Evolutionary conservation across 1,140 invertebrate genomes (phyloP).

Genomic region (Pseudomyrmex flavicornis): DNA sequence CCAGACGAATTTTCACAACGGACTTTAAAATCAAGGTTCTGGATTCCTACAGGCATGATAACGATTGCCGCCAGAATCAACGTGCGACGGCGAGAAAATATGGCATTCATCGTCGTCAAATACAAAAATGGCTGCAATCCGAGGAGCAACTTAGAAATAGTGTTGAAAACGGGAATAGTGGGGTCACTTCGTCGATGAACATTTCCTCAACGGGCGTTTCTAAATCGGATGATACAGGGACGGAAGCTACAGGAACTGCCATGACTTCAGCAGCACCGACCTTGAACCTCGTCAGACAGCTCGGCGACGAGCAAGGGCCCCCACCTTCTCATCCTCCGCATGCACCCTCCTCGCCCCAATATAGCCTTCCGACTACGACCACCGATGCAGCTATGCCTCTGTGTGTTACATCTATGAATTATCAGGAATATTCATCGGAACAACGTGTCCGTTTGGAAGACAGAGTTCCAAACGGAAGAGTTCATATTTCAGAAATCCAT

Average conservation of each 20-base stretch:
- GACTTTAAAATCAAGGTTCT: constrained; percentile 94
- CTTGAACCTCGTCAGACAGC: constrained; percentile 86
- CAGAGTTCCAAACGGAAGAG: not conserved
- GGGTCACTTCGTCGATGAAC: constrained; percentile 58
- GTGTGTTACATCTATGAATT: constrained; percentile 55
- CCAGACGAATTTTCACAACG: constrained; percentile 92
- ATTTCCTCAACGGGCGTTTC: constrained; percentile 56
- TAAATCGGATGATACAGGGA: constrained; percentile 61
- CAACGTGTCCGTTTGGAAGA: constrained; percentile 39
- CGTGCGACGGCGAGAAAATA: constrained; percentile 94
- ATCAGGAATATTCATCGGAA: constrained; percentile 65
- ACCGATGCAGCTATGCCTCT: constrained; percentile 41
- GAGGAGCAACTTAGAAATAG: constrained; percentile 90
- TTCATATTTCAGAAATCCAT: constrained; percentile 41
- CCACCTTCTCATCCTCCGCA: constrained; percentile 75
- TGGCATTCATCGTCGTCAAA: constrained; percentile 93
- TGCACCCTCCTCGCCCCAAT: constrained; percentile 71
- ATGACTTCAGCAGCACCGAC: constrained; percentile 80
- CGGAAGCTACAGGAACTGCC: constrained; percentile 62
- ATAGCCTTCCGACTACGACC: constrained; percentile 44
- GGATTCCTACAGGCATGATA: constrained; percentile 92
- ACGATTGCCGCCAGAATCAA: constrained; percentile 94
- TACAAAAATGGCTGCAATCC: constrained; percentile 95
- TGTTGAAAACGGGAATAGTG: constrained; percentile 81
- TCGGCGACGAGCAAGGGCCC: constrained; percentile 82